Percentiles rank a stretch among this genome's conserved stretches.
Conservation (phyloP, 2,888 invertebrate species). For the Pelosia muscerda region DNA sequence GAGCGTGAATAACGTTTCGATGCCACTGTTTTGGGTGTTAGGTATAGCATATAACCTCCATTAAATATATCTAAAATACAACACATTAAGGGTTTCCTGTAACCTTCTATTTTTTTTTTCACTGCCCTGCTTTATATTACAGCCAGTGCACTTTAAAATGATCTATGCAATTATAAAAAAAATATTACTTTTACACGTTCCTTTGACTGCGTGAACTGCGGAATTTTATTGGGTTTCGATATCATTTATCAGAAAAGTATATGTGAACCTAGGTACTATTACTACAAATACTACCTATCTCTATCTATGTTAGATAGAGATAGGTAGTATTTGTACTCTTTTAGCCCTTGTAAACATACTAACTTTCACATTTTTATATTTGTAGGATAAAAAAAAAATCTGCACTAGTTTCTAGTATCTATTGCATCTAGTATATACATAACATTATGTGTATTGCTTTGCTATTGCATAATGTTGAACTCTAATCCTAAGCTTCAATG, state of each 20-base stretch:
- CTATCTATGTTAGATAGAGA: too few species aligned
- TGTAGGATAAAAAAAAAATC: neutral
- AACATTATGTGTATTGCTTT: neutral
- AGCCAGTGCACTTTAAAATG: neutral
- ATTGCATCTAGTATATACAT: constrained; percentile 12
- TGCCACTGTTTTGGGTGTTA: constrained; percentile 20
- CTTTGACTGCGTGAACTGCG: neutral
- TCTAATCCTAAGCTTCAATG: constrained; percentile 15
- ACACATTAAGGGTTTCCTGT: constrained; percentile 31
- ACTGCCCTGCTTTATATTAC: constrained; percentile 3
- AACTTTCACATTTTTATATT: neutral
- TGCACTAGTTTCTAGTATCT: constrained; percentile 5
- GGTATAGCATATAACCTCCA: constrained; percentile 30
- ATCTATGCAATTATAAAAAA: neutral
- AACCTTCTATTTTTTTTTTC: constrained; percentile 6
- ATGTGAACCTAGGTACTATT: neutral
- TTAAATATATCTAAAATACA: constrained; percentile 24
- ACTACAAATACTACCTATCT: neutral
- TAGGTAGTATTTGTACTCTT: too few species aligned
- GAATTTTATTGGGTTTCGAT: neutral
- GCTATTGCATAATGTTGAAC: constrained; percentile 23
- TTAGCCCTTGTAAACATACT: neutral
- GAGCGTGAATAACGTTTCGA: constrained; percentile 39
- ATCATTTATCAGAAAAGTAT: neutral
- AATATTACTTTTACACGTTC: neutral